Evolutionary conservation across 2,888 invertebrate species (phyloP).

Genomic region (Andrena trimmerana): DNA sequence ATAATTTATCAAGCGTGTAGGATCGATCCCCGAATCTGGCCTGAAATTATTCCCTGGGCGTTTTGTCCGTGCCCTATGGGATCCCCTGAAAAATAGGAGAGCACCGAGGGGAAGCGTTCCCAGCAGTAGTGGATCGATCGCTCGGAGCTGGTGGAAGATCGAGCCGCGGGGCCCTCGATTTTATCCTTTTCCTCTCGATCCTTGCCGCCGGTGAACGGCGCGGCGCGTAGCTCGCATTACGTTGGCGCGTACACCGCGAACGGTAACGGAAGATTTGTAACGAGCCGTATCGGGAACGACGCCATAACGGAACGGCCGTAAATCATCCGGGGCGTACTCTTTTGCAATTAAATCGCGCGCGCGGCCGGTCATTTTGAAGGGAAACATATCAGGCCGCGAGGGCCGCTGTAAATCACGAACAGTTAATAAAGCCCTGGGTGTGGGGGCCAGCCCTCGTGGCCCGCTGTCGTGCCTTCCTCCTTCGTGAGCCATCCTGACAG

Average conservation of each 20-base stretch:
- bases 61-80: background rate
- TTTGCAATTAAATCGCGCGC: slow-evolving; percentile 71
- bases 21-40: slow-evolving; percentile 15
- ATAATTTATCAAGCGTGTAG: background rate
- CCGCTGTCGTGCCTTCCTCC: slow-evolving; percentile 27
- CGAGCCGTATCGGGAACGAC: slow-evolving; percentile 66
- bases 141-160: background rate
- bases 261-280: slow-evolving; percentile 64
- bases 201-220: slow-evolving; percentile 2
- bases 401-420: slow-evolving; percentile 68
- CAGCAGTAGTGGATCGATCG: background rate
- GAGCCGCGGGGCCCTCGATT: slow-evolving; percentile 13
- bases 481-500: slow-evolving; percentile 21
- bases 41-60: slow-evolving; percentile 4
- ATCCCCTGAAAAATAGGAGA: background rate
- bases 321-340: slow-evolving; percentile 67
- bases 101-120: background rate
- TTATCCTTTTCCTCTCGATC: slow-evolving; percentile 15
- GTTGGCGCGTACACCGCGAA: slow-evolving; percentile 47
- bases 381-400: slow-evolving; percentile 68
- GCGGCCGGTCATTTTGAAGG: slow-evolving; percentile 61
- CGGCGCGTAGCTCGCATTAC: slow-evolving; percentile 28
- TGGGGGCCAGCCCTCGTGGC: slow-evolving; percentile 6
- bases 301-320: slow-evolving; percentile 66
- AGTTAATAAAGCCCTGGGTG: slow-evolving; percentile 67